Conservation (phyloP, 1,140 invertebrate genomes). For the Littorina saxatilis region DNA sequence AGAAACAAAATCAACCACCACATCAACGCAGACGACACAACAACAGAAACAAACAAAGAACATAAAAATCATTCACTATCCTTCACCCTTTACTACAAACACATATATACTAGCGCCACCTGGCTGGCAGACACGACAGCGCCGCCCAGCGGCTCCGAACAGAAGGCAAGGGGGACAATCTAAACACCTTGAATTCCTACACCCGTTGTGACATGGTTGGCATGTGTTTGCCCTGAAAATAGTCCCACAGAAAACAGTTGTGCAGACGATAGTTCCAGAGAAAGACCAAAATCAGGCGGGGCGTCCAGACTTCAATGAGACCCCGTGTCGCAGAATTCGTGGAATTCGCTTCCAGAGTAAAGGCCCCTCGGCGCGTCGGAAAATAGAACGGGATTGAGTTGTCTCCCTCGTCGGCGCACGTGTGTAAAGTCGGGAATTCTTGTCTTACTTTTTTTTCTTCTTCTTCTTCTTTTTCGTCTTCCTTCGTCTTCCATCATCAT, state of each 20-base stretch:
- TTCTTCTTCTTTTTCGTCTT: no score
- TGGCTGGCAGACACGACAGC: neutral
- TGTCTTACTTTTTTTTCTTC: neutral
- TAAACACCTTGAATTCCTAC: conserved; percentile 12
- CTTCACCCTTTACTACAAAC: no score
- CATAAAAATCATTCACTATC: no score
- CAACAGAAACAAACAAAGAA: no score
- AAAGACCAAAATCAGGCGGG: neutral
- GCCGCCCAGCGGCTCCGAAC: neutral
- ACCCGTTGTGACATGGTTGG: conserved; percentile 12
- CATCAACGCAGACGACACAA: no score
- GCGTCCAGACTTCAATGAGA: neutral
- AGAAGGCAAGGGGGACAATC: neutral
- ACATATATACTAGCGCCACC: no score
- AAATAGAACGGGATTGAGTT: neutral
- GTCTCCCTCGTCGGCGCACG: neutral
- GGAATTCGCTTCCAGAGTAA: neutral
- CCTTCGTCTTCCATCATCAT: no score
- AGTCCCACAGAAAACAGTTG: conserved; percentile 5
- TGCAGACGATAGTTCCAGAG: no score
- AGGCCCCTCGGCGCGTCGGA: neutral
- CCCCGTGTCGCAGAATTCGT: neutral
- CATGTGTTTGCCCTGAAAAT: conserved; percentile 23
- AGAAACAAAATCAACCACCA: no score
- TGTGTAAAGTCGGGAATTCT: no score